Conservation (phyloP, 2,113 vertebrate species). For the Lepus timidus region DNA sequence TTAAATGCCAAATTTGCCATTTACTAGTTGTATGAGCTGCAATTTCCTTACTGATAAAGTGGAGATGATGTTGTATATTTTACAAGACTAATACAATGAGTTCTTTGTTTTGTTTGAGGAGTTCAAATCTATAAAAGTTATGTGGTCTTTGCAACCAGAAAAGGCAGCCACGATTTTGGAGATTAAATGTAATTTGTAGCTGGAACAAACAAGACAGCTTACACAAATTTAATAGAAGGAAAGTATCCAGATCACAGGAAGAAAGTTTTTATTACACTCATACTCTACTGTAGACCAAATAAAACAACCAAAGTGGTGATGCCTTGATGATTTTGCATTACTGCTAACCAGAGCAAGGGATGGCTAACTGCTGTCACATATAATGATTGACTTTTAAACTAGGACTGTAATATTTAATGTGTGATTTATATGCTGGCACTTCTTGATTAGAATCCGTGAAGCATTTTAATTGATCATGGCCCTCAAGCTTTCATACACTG, state of each 20-base stretch:
- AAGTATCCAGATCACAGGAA: not conserved
- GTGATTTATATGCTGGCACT: rapidly evolving
- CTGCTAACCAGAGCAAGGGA: not conserved
- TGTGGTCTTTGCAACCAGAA: not conserved
- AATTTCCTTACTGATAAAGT: not conserved
- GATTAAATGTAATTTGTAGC: slow-evolving; percentile 13
- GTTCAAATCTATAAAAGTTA: not conserved
- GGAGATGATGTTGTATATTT: not conserved
- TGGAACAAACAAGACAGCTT: not conserved
- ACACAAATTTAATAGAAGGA: not conserved
- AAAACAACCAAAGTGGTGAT: not conserved
- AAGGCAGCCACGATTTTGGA: not conserved
- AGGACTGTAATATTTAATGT: not conserved
- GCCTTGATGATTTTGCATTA: not conserved
- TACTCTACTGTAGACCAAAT: not conserved
- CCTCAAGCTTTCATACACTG: not conserved
- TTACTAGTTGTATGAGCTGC: not conserved
- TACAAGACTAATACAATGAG: not conserved
- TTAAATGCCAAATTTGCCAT: not conserved
- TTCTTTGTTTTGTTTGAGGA: not conserved
- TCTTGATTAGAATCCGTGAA: not conserved
- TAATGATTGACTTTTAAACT: not conserved
- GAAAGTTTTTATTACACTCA: not conserved
- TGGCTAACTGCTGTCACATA: not conserved
- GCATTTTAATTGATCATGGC: not conserved